Evolutionary conservation across 1,140 invertebrate species (phyloP), one percentile per base, ranked within the genome.

Genomic region (Lepidotrigona ventralis): DNA sequence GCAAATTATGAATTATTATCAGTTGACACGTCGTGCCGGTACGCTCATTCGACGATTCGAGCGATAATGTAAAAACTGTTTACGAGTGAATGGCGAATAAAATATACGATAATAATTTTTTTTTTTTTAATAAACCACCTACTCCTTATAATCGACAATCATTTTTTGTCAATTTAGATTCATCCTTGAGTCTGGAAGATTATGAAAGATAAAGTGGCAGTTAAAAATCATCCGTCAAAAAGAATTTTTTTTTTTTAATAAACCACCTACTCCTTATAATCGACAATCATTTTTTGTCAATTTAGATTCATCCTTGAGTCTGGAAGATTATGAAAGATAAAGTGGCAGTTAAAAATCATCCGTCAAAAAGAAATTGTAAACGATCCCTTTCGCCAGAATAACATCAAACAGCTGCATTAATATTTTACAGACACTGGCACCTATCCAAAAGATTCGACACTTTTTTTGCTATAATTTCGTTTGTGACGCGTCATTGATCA

Each of bases 41-140:
- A 15, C 69, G 46, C n/a, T 71, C 46, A 17, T 26, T 17, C 46
- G 39, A 53, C 29, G 21, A 56, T 74, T n/a, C 53, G 54, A 75
- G 56, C 73, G 73, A 75, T 56, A 39, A 60, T 75, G 73, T 75
- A 75, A 75, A 75, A 75, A 73, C 51, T 73, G 53, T 73, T 74
- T 74, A 58, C 23, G 73, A 75, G 73, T 75, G 56, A 75, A 75
- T 46, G 54, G 29, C 56, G 33, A 75, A 75, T 75, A 75, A 75
- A 75, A 33, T 75, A 60, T 54, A 75, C 33, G 33, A 60, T 75
- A 75, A 75, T 19, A 12, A 53, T 12, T n/a, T 46, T 60, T 23
- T 60, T 46, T 46, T 46, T 46, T 60, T 75, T 60, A 39, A 58
- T 58, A 29, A 60, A 46, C 39, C 9, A 46, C 33, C 73, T 75